phyloP scores from a whole-genome alignment of 2,888 invertebrate genomes.

The Ceriagrion tenellum region DNA sequence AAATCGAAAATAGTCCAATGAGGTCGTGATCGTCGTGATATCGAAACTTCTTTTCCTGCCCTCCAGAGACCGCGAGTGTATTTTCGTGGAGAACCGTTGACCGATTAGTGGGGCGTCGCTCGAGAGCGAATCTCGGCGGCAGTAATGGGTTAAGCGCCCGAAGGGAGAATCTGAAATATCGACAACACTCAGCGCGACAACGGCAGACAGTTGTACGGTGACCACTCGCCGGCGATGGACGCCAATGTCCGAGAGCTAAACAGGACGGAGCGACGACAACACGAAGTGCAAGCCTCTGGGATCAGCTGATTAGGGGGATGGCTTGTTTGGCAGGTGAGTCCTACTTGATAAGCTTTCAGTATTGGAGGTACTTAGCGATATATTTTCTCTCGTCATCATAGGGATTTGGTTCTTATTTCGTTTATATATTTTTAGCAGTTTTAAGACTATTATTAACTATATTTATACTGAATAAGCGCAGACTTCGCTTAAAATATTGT shows the following conservation, averaged over 20 bases:
- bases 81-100: background rate
- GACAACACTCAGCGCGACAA: background rate
- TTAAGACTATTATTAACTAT: no score
- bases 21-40: no score
- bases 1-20: no score
- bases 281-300: background rate
- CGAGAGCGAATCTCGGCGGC: background rate
- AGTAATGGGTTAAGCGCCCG: background rate
- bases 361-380: no score
- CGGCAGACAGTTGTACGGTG: background rate
- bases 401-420: no score
- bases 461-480: no score
- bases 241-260: background rate
- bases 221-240: background rate
- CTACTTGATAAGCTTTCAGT: no score
- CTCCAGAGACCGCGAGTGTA: background rate
- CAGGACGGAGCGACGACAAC: background rate
- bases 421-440: no score
- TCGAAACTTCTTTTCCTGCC: no score
- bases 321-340: background rate
- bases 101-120: background rate
- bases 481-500: no score
- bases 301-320: background rate
- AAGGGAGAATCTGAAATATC: background rate
- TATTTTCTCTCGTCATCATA: no score